A percentile compares a stretch with the other conserved stretches of the same genome.
These are phyloP conservation scores for Heliconius hermathena DNA, from an alignment of 1,140 invertebrate species.

Conservation along the genomic window DNA sequence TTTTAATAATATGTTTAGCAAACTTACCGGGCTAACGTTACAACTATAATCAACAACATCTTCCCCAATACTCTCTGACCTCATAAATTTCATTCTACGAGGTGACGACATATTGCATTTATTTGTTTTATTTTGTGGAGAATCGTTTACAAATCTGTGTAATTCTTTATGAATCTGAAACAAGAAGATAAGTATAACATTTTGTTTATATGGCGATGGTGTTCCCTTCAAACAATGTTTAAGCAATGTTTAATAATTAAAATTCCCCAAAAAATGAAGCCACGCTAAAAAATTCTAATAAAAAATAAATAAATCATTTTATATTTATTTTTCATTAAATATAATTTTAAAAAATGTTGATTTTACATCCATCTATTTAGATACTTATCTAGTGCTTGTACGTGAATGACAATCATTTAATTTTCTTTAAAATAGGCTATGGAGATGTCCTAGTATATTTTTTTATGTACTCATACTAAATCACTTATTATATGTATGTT, in stretches of 20 bases:
- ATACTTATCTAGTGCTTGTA: neutral
- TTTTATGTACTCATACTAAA: neutral
- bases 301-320: neutral
- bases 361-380: no score
- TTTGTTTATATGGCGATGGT: no score
- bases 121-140: constrained; percentile 16
- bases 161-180: constrained; percentile 91
- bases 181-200: neutral
- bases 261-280: neutral
- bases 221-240: neutral
- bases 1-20: neutral
- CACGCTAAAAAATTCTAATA: neutral
- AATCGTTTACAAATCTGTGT: constrained; percentile 82
- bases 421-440: neutral
- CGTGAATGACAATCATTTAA: neutral
- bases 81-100: constrained; percentile 45
- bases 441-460: neutral
- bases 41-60: constrained; percentile 44
- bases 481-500: no score
- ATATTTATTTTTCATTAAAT: no score
- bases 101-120: constrained; percentile 32
- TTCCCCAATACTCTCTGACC: constrained; percentile 68
- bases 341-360: no score
- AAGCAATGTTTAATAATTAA: no score
- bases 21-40: constrained; percentile 39